A percentile compares a stretch with the other conserved stretches of the same genome.
Evolutionary conservation across 2,888 invertebrate species (phyloP).

Genomic region (Athrips mouffetella): DNA sequence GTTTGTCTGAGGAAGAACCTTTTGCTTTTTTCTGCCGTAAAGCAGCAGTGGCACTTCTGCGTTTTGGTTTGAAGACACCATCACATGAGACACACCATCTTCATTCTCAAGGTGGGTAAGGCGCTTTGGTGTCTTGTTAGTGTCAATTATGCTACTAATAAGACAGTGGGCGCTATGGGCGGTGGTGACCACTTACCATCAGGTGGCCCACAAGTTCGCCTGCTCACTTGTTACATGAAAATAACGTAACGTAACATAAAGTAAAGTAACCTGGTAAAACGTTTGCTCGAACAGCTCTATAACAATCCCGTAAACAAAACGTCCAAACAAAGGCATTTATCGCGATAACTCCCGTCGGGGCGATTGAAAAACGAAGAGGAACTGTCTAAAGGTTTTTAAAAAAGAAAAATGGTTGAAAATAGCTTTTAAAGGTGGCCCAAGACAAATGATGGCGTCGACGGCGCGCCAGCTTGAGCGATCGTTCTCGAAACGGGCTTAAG

Average conservation of each 20-base stretch:
- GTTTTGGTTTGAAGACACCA: neutral
- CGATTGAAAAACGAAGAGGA: constrained; percentile 77
- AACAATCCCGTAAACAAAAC: constrained; percentile 1
- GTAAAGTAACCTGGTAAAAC: too few relatives aligned
- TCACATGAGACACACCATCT: neutral
- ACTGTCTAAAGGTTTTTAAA: constrained; percentile 76
- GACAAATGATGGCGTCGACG: constrained; percentile 64
- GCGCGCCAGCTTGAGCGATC: constrained; percentile 49
- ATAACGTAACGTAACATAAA: neutral
- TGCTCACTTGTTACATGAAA: too few relatives aligned
- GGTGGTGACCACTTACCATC: too few relatives aligned
- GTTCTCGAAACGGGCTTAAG: constrained; percentile 23
- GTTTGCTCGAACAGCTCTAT: neutral
- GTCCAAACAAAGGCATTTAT: constrained; percentile 60
- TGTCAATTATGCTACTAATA: too few relatives aligned
- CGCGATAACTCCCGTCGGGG: constrained; percentile 64
- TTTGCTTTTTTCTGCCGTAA: neutral
- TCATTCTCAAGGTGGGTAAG: too few relatives aligned
- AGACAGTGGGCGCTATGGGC: too few relatives aligned
- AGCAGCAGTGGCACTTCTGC: neutral
- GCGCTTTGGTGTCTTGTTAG: too few relatives aligned
- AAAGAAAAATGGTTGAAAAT: constrained; percentile 74
- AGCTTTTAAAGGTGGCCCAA: constrained; percentile 74
- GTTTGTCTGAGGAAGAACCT: too few relatives aligned
- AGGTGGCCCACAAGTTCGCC: too few relatives aligned